Evolutionary conservation across 37 sponge, comb jelly and placozoan genomes (phyloP), one percentile per base, ranked within the genome.

Genomic region (Hexactinellida sp.): DNA sequence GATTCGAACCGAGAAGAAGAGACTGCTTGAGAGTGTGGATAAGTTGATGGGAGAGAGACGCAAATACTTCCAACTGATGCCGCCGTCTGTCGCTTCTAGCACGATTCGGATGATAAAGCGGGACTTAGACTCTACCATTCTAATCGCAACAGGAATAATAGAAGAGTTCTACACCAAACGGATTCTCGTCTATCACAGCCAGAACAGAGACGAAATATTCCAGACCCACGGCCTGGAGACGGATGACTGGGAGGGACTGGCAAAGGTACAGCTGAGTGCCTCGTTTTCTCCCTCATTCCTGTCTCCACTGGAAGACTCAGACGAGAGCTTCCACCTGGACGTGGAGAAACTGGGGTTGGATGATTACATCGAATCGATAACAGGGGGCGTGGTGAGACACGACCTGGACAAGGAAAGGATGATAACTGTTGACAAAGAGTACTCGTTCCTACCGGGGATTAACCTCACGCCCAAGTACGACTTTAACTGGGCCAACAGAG

Each of bases 231-330:
- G 76, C 25, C 34, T 63, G 28, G 76, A 63, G 76, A 63, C 34
- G 34, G 76, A 63, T 63, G 76, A 63, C 13, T 63, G 76, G 76
- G 76, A 63, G 25, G 76, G 76, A n/a, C 30, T 63, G 34, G 76
- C 76, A 21, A 63, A 63, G 34, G 30, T 63, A 23, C 25, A 63
- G 5, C 34, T 63, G 32, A 63, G 13, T n/a, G 30, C 3, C 13
- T 63, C 76, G 13, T 63, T 63, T n/a, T 63, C 76, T 63, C 76
- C 76, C 76, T 63, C 76, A 63, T 63, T 63, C 76, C 76, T 63
- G 5, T 7, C 34, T 63, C 76, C 76, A 21, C 13, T 63, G 76
- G 76, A 63, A 63, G 76, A 63, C 28, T 63, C 76, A n/a, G 76
- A 63, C 30, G 76, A 63, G 76, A 25, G 76, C 76, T 63, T 63